phyloP scores from a whole-genome alignment of 2,113 vertebrate genomes.

The Microtus pennsylvanicus region DNA sequence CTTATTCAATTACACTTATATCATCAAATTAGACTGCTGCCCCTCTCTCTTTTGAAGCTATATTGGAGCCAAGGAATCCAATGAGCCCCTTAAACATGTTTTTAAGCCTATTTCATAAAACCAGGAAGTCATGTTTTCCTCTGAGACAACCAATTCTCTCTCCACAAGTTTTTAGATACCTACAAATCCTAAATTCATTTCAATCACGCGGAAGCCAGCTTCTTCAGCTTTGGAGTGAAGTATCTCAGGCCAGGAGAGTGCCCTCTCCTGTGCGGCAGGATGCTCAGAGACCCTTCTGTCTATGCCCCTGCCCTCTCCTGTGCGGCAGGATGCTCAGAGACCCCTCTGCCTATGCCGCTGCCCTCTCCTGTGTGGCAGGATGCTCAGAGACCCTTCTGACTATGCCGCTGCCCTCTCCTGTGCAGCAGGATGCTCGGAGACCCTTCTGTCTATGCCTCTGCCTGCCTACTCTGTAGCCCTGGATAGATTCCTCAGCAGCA shows the following conservation, averaged over 20 bases:
- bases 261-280: not conserved
- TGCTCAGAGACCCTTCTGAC: no score
- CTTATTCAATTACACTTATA: constrained; percentile 71
- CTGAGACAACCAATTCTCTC: constrained; percentile 31
- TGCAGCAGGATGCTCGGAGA: no score
- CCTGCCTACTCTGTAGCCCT: not conserved
- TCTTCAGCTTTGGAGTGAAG: not conserved
- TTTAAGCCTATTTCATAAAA: constrained; percentile 66
- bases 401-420: no score
- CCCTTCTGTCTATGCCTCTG: not conserved
- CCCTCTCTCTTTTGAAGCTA: not conserved
- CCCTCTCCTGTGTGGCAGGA: no score
- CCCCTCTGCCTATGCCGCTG: not conserved
- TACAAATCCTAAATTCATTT: constrained; percentile 41
- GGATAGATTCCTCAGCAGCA: not conserved
- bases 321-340: no score
- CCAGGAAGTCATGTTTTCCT: constrained; percentile 62
- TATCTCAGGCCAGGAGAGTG: not conserved
- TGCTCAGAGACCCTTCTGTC: no score
- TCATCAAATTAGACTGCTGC: constrained; percentile 67
- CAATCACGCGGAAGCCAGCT: not conserved
- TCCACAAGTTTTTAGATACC: constrained; percentile 38
- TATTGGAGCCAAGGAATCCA: constrained; percentile 62
- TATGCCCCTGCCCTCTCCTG: fast-evolving
- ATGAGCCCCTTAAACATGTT: constrained; percentile 50